Percentiles rank a stretch among this genome's conserved stretches.
These are phyloP conservation scores for Ceriagrion tenellum DNA, from an alignment of 2,888 invertebrate genomes.

Conservation along the genomic window DNA sequence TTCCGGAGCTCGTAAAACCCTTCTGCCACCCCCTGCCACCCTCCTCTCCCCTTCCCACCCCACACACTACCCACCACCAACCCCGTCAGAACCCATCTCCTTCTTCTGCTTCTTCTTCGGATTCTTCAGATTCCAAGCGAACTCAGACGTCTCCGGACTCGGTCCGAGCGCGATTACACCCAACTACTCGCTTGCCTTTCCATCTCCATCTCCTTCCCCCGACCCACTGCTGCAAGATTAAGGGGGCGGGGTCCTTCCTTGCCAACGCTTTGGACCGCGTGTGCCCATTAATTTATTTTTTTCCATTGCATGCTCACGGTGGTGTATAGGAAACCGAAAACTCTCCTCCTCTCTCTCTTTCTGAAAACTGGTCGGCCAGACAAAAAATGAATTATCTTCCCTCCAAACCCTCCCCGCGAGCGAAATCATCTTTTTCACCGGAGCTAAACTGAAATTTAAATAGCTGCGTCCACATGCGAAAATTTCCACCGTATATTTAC, in stretches of 20 bases:
- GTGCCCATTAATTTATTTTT: not conserved
- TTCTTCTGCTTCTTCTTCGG: not conserved
- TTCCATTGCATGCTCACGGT: not conserved
- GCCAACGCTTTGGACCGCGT: not conserved
- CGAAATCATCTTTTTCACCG: not conserved
- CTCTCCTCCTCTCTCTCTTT: not conserved
- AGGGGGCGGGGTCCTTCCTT: not conserved
- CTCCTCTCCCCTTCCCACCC: not conserved
- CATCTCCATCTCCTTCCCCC: too few species aligned
- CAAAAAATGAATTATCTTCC: not conserved
- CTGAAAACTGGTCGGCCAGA: not conserved
- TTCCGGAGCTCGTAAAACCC: constrained; percentile 29
- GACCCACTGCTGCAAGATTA: not conserved
- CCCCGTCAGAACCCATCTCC: not conserved
- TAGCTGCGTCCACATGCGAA: not conserved
- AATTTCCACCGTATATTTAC: not conserved
- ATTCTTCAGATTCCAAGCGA: constrained; percentile 33
- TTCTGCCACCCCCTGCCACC: not conserved
- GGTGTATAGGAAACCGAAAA: not conserved
- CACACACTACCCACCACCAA: not conserved
- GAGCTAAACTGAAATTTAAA: not conserved
- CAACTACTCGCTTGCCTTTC: not conserved
- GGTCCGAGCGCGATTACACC: not conserved
- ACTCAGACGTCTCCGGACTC: not conserved
- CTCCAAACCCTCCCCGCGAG: not conserved